Evolutionary conservation across 2,113 vertebrate genomes (phyloP), one percentile per base, ranked within the genome.

Genomic region (Poeciliopsis occidentalis): DNA sequence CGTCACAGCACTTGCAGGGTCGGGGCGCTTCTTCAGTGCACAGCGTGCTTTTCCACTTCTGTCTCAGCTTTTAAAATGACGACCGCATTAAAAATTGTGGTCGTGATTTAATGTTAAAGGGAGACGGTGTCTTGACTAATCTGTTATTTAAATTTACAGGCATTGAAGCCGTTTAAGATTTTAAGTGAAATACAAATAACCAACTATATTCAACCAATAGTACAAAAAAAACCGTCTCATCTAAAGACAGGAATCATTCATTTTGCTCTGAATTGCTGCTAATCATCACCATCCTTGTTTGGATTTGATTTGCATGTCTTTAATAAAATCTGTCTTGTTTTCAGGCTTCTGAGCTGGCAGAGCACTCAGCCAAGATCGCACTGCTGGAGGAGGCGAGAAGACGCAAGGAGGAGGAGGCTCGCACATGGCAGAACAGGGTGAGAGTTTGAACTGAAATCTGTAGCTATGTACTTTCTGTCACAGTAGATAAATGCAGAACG

Each of bases 381-480:
- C 89, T 95, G 19, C 94, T 99, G 66, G 97, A 99, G 88, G 96
- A 98, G 71, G 96, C 96, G 1, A 95, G 91, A 92, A 94, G 65
- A 76, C 93, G 91, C 89, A 98, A 99, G 82, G 98, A 99, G 84
- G 93, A 94, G 1, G 97, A 99, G 80, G 98, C 95, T 0, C 85
- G 94, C 67, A 89, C 95, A 75, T 99, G 97, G 98, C 96, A 98
- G 82, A 92, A 94, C 83, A 94, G 92, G 94, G 98, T 99, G 84
- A 95, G 95, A 83, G 19, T 61, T 73, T 41, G 1, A 65, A 13
- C 62, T 27, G 17, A 70, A 51, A 31, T 34, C 17, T 31, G 0
- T 27, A 12, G 7, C 63, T n/a, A 22, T 22, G 3, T n/a, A 10
- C 19, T 19, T 2, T 15, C 12, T 27, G 3, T 29, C 8, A 5